These are phyloP conservation scores for Silurus glanis DNA, from an alignment of 2,113 vertebrate genomes.

Conservation along the genomic window DNA sequence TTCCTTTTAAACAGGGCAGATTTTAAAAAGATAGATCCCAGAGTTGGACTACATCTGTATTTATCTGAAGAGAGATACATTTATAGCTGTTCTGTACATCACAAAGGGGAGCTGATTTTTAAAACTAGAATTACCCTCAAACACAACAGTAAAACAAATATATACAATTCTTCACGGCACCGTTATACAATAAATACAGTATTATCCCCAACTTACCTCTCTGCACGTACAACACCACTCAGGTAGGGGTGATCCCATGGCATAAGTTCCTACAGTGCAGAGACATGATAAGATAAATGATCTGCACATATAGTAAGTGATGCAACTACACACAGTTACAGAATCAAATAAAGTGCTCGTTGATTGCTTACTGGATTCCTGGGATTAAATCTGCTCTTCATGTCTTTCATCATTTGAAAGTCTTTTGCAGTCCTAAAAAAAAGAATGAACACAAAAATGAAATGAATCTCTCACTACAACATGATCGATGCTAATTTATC, in stretches of 20 bases:
- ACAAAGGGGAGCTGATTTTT: not conserved
- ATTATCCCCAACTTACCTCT: conserved; percentile 78
- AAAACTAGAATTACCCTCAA: not conserved
- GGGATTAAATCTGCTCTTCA: conserved; percentile 90
- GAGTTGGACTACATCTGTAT: not conserved
- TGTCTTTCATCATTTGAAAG: conserved; percentile 86
- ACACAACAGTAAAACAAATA: not conserved
- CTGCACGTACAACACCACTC: conserved; percentile 88
- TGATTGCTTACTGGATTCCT: conserved; percentile 81
- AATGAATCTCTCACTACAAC: not conserved
- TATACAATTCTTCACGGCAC: not conserved
- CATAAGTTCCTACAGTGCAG: conserved; percentile 83
- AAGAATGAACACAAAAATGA: not conserved
- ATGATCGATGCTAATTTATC: not conserved
- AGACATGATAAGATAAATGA: not conserved
- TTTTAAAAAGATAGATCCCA: not conserved
- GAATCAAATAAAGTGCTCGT: not conserved
- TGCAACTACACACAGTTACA: not conserved
- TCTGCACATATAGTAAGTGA: not conserved
- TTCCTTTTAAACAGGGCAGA: not conserved
- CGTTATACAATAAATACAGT: not conserved
- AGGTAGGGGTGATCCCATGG: conserved; percentile 97
- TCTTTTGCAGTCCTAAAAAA: conserved; percentile 82
- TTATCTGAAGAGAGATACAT: not conserved
- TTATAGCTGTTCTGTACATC: not conserved